Evolutionary conservation across 2,113 vertebrate genomes (phyloP), one percentile per base, ranked within the genome.

Genomic region (Atherinomorus stipes): DNA sequence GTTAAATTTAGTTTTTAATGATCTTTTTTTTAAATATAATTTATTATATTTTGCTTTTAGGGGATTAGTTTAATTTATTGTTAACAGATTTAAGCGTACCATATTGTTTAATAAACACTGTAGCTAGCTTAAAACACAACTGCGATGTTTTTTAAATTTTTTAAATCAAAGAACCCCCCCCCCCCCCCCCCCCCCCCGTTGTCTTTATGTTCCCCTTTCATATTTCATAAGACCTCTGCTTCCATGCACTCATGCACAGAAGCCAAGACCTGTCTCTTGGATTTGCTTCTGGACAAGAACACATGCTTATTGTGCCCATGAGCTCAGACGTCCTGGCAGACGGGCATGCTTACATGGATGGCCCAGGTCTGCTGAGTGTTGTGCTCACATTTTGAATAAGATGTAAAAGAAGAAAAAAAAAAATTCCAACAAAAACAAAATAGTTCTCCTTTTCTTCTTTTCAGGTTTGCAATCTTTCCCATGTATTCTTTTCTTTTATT

Each of bases 251-350:
- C 60, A 72, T 25, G 49, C 73, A 79, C 60, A 65, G 74, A 88
- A 67, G 61, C 42, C 64, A 77, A 62, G 79, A 85, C 87, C 84
- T 82, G 82, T 74, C 66, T 64, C 22, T 44, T 61, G 64, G 71
- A 76, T 74, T 70, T 71, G 64, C 51, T 67, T 38, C 57, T 68
- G 74, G 47, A 67, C 37, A 61, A 37, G 13, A 66, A 45, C 34
- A 57, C 18, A 68, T 7, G 47, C 52, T 64, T 51, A 59, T 65
- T 74, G 71, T 7, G 57, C 62, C 51, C 53, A 22, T 47, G 51
- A 76, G 49, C 66, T 59, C 59, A 50, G 31, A 74, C 25, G n/a
- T 21, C 47, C 38, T 75, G 58, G 31, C 63, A 49, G 31, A 16
- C 25, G 26, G 2, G 5, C 16, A 38, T 37, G 31, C 56, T 37